phyloP scores from a whole-genome alignment of 2,113 vertebrate genomes.

The Balaenoptera acutorostrata region DNA sequence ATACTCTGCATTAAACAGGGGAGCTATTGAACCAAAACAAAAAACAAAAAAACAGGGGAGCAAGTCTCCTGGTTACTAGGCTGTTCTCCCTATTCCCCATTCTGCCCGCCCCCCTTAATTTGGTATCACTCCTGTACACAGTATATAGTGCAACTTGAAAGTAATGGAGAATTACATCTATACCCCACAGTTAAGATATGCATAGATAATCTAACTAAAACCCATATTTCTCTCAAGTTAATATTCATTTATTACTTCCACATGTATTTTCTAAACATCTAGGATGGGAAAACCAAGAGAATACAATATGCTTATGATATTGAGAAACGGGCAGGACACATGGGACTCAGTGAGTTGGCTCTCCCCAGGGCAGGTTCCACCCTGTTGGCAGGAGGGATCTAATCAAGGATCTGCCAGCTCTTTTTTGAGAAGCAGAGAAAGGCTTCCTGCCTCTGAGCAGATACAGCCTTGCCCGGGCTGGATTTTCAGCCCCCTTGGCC shows the following conservation, averaged over 20 bases:
- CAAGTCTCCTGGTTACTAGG: background rate
- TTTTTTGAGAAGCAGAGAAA: background rate
- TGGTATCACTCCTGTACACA: background rate
- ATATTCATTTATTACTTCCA: background rate
- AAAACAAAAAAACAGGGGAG: background rate
- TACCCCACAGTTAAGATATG: background rate
- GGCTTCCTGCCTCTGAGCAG: background rate
- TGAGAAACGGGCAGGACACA: background rate
- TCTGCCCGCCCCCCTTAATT: background rate
- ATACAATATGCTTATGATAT: background rate
- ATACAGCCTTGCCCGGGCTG: background rate
- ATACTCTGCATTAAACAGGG: background rate
- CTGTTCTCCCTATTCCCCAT: background rate
- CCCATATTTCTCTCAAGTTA: background rate
- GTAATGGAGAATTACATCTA: background rate
- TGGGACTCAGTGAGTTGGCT: background rate
- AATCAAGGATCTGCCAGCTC: background rate
- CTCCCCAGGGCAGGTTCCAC: slow-evolving; percentile 10
- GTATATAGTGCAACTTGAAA: background rate
- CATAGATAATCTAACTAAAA: background rate
- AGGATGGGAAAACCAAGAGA: background rate
- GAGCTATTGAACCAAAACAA: background rate
- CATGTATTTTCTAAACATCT: background rate
- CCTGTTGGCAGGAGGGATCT: background rate
- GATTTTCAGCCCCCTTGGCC: background rate